phyloP scores from a whole-genome alignment of 1,140 invertebrate species.

The Drosophila pachea region DNA sequence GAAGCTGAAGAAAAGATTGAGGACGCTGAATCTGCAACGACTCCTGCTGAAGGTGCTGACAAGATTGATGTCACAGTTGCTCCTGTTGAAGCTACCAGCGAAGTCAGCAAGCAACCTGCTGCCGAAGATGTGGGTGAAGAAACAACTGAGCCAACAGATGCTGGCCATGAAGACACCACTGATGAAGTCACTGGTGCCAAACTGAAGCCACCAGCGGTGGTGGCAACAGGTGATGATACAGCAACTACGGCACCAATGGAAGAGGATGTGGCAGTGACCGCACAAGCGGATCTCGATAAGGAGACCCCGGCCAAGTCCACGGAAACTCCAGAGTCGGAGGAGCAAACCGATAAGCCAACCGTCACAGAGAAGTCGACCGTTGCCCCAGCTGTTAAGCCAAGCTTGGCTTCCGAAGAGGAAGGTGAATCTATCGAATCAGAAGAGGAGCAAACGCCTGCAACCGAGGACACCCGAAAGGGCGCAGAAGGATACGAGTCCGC shows the following conservation, averaged over 20 bases:
- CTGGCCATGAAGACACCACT: conserved; percentile 34
- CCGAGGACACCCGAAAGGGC: conserved; percentile 37
- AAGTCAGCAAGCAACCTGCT: conserved; percentile 38
- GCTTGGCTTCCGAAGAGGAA: conserved; percentile 66
- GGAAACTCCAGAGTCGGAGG: conserved; percentile 26
- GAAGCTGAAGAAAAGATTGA: conserved; percentile 28
- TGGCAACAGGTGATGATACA: conserved; percentile 19
- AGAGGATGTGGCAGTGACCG: conserved; percentile 35
- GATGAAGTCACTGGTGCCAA: conserved; percentile 46
- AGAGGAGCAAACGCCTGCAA: conserved; percentile 53
- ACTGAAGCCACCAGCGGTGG: conserved; percentile 36
- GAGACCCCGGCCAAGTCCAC: conserved; percentile 36
- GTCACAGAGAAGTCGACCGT: conserved; percentile 40
- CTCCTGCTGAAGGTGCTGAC: conserved; percentile 44
- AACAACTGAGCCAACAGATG: conserved; percentile 23
- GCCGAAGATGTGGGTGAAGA: conserved; percentile 45
- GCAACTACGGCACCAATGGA: conserved; percentile 38
- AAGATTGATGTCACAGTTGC: conserved; percentile 39
- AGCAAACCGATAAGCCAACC: conserved; percentile 23
- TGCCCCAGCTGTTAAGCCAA: conserved; percentile 44
- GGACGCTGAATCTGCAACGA: conserved; percentile 34
- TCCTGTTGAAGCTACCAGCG: conserved; percentile 49
- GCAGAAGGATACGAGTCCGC: conserved; percentile 36
- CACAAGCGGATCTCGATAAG: conserved; percentile 32
- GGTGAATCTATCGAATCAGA: conserved; percentile 69